Base-by-base conservation (phyloP, 2,888 invertebrate genomes). In the Xanthostigma xanthostigma region DNA sequence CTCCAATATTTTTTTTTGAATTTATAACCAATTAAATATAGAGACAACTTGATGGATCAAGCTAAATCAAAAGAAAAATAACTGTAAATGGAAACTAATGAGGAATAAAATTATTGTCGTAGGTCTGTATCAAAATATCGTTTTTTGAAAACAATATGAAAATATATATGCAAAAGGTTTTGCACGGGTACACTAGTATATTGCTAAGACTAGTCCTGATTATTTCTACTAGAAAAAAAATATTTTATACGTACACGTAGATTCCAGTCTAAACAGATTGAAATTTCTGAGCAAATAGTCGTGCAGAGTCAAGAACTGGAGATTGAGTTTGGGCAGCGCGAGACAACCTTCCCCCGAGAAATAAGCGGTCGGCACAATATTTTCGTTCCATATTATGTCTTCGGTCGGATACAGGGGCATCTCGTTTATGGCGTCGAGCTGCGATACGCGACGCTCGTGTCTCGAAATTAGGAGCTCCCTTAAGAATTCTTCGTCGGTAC, bases 401-500 rank as follows among this genome's bases (percentile, higher is more conserved):
- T 99, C 98, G 0, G 95, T 97, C 0, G 98, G 98, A 64, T 98
- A 99, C 1, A 99, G 72, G 0, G 98, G 97, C 92, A 97, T 95
- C 57, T 92, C 88, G 65, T 98, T 99, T 10, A 99, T 69, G 48
- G 90, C 87, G 62, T 96, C 92, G 47, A 97, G 69, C 62, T 98
- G 96, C 0, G 95, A 96, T 36, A 84, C 80, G 45, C 92, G 77
- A 39, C 84, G 76, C 64, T 95, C 93, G 64, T 95, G 93, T 2
- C 89, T 75, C 1, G 84, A 86, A 56, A 85, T 77, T 69, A 97
- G 65, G 50, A 95, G 68, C 66, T 96, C 94, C 46, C 84, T 76
- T 3, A 95, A 75, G 61, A 93, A 91, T 5, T 79, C 74, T 56
- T 82, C 81, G 60, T 89, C 86, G n/a, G 82, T 63, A 45, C 88